These are phyloP conservation scores for Otis tarda DNA, from an alignment of 2,113 vertebrate species.

Conservation along the genomic window DNA sequence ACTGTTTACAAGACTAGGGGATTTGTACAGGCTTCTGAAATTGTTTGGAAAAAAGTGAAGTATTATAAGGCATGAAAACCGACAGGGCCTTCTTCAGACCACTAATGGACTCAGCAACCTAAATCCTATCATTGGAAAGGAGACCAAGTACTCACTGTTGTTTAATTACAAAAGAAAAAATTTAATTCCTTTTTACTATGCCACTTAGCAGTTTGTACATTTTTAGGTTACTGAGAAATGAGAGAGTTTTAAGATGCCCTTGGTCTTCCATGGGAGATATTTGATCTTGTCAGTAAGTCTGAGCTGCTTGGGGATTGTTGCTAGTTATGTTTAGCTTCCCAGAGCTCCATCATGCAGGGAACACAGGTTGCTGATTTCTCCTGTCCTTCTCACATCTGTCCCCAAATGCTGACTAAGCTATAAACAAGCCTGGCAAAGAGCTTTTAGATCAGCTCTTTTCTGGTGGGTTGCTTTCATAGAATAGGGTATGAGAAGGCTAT, in stretches of 20 bases:
- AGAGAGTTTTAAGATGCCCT: neutral
- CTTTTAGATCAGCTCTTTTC: neutral
- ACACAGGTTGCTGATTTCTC: neutral
- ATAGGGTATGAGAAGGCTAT: neutral
- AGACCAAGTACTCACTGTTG: neutral
- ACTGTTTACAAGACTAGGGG: neutral
- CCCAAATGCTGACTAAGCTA: neutral
- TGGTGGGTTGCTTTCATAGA: neutral
- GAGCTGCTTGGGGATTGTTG: neutral
- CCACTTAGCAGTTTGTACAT: neutral
- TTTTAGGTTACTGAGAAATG: neutral
- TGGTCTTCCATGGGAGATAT: neutral
- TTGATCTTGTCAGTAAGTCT: neutral
- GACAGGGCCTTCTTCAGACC: neutral
- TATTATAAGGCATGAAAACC: neutral
- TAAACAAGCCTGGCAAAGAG: neutral
- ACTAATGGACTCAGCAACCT: neutral
- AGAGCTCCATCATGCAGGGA: neutral
- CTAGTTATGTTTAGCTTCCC: neutral
- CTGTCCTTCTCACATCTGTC: neutral
- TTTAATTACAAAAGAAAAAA: neutral
- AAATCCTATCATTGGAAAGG: neutral
- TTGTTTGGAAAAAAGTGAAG: neutral
- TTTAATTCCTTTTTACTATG: neutral
- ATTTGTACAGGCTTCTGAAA: constrained; percentile 1